A percentile compares a stretch with the other conserved stretches of the same genome.
These are phyloP conservation scores for Mormyrus hasselquistii DNA, from an alignment of 2,797 vertebrate genomes.

Conservation along the genomic window DNA sequence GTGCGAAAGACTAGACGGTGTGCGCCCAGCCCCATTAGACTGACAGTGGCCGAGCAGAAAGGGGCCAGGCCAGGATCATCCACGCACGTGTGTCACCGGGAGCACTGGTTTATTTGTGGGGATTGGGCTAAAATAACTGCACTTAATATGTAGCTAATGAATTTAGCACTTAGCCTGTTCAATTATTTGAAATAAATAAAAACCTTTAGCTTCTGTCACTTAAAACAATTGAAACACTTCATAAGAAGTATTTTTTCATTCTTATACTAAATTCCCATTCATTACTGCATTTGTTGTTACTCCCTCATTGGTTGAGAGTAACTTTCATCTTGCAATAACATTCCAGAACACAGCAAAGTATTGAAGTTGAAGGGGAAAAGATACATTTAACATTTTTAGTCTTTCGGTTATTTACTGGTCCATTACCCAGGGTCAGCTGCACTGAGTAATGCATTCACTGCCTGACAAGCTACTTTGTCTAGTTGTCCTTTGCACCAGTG, in stretches of 20 bases:
- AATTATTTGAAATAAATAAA: not conserved
- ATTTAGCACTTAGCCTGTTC: not conserved
- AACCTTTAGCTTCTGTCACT: not conserved
- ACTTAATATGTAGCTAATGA: not conserved
- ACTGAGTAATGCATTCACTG: not conserved
- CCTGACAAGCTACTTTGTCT: not conserved
- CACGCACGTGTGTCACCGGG: not conserved
- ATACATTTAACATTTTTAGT: not conserved
- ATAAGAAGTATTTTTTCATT: not conserved
- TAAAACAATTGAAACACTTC: not conserved
- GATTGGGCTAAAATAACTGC: not conserved
- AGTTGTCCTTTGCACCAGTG: not conserved
- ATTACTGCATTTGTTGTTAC: not conserved
- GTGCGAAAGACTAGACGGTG: constrained; percentile 26
- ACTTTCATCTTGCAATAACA: not conserved
- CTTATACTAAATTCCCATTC: not conserved
- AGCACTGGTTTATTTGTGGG: not conserved
- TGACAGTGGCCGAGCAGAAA: constrained; percentile 11
- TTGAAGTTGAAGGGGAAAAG: not conserved
- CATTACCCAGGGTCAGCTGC: not conserved
- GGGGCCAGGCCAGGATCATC: constrained; percentile 18
- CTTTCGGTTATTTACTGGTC: not conserved
- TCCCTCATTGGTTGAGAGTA: not conserved
- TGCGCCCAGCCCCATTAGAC: constrained; percentile 21
- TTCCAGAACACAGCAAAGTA: not conserved